phyloP scores from a whole-genome alignment of 2,797 vertebrate species.

The Spinus pinus region DNA sequence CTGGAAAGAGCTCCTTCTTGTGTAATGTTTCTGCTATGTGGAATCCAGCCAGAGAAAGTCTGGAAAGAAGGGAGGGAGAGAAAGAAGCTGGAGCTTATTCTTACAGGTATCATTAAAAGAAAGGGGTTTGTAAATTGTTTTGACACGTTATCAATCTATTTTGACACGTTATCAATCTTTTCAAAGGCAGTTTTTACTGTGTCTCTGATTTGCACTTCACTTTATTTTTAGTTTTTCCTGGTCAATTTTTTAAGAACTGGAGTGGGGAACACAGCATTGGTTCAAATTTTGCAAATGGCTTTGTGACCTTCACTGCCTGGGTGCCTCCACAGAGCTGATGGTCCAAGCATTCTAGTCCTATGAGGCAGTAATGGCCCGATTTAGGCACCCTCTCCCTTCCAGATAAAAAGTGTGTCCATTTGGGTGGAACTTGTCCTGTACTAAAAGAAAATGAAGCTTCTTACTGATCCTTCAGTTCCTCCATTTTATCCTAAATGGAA shows the following conservation, averaged over 20 bases:
- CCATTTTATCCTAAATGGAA: neutral
- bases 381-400: neutral
- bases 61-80: neutral
- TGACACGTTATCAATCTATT: neutral
- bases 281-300: neutral
- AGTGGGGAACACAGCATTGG: neutral
- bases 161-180: neutral
- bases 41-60: constrained; percentile 28
- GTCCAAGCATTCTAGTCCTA: neutral
- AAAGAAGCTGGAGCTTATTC: neutral
- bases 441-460: neutral
- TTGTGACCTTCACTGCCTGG: neutral
- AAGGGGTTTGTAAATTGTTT: neutral
- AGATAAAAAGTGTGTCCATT: neutral
- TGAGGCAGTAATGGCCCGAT: neutral
- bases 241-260: neutral
- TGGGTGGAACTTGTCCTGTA: neutral
- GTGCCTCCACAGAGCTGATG: neutral
- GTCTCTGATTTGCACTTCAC: neutral
- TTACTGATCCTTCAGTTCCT: neutral
- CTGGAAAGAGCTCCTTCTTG: constrained; percentile 36
- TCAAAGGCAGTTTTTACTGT: neutral
- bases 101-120: neutral
- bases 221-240: neutral
- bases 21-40: constrained; percentile 50